Base-by-base conservation (phyloP, 2,888 invertebrate genomes). In the Melipona beecheii region DNA sequence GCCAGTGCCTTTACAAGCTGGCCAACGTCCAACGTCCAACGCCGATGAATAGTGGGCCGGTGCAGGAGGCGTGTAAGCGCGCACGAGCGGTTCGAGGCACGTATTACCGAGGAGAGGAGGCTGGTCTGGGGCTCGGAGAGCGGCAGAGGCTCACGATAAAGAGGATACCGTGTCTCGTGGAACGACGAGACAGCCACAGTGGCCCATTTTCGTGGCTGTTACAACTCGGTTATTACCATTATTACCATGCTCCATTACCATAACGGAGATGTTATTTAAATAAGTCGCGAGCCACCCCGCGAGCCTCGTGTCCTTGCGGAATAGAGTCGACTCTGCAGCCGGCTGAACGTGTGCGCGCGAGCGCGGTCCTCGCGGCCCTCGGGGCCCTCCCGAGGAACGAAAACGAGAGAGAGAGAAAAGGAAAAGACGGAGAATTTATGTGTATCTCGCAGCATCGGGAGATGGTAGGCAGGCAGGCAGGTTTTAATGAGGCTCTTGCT, bases 141-240 rank as follows among this genome's bases (percentile, higher is more conserved):
- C 65, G 50, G 73, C 62, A 24, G 78, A 56, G 73, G 78, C 54
- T 65, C 78, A 74, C 52, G 69, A 74, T 77, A 87, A 81, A 83
- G 76, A 76, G 76, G 65, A 70, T 72, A 74, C 79, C 71, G 58
- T 24, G 70, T 71, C 66, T 70, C 70, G 54, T 72, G 64, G n/a
- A 65, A 49, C 78, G 75, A 54, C 70, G 75, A 60, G 31, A 13
- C 73, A 68, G 58, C 73, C 80, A 81, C 89, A 86, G 87, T 91
- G 92, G 90, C 89, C 91, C 91, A 92, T 93, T 93, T 93, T 91
- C 90, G 87, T 87, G 81, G 86, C 86, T 87, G 85, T 90, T 89
- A 83, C 90, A 87, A 85, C 91, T 79, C 87, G 90, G 90, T 91
- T 92, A 91, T 92, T 90, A 89, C 87, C 90, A 90, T 91, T 91